Conservation (phyloP, 2,888 invertebrate species). For the Eretmocerus hayati region DNA sequence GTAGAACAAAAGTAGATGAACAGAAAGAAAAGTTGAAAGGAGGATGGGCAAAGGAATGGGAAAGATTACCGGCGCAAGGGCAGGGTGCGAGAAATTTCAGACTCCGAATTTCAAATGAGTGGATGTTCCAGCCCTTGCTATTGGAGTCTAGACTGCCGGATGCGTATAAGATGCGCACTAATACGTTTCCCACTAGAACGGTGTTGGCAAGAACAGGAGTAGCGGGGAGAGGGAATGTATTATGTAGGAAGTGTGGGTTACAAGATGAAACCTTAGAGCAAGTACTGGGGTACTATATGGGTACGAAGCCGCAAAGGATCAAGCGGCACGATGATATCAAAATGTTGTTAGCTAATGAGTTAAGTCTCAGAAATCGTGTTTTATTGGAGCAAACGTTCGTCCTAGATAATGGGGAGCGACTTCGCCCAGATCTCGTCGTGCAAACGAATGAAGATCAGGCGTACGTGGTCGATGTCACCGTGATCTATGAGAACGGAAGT, state of each 20-base stretch:
- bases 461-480: neutral
- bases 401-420: neutral
- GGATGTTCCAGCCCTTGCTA: neutral
- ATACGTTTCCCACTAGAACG: neutral
- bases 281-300: neutral
- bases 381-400: neutral
- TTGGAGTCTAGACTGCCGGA: neutral
- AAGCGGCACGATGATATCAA: slow-evolving; percentile 22
- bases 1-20: neutral
- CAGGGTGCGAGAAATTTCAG: slow-evolving; percentile 5
- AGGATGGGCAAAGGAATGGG: slow-evolving; percentile 55
- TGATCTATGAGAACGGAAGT: neutral
- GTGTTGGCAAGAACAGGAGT: too few species aligned
- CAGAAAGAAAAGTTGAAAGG: too few species aligned
- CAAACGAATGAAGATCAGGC: slow-evolving; percentile 2
- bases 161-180: neutral
- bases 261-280: slow-evolving; percentile 3
- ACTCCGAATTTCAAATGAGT: neutral
- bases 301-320: neutral
- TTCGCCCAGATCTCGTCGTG: neutral
- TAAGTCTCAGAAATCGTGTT: too few species aligned
- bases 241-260: slow-evolving; percentile 1
- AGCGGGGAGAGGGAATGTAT: too few species aligned
- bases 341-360: too few species aligned
- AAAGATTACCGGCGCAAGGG: slow-evolving; percentile 7